Evolutionary conservation across 2,888 invertebrate species (phyloP).

Genomic region (Bedellia somnulentella): DNA sequence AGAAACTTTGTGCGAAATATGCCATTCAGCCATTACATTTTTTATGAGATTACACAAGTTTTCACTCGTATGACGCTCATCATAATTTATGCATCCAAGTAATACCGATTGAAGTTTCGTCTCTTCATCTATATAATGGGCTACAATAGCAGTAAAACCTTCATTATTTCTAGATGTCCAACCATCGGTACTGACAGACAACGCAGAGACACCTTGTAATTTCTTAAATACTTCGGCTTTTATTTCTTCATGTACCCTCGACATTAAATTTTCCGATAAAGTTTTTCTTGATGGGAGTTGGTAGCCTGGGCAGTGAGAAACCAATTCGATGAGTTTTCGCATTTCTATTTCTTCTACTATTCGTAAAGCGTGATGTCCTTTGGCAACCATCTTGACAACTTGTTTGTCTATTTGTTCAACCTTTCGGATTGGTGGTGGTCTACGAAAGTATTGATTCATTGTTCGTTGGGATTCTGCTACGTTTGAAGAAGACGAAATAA

Average conservation of each 20-base stretch:
- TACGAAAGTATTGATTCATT: constrained; percentile 1
- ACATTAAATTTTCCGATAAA: constrained; percentile 1
- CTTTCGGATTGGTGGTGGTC: constrained; percentile 2
- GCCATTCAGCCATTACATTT: constrained; percentile 6
- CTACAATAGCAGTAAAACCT: background rate
- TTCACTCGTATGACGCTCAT: background rate
- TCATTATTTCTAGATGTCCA: background rate
- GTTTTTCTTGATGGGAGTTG: constrained; percentile 3
- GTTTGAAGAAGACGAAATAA: background rate
- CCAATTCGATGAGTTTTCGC: constrained; percentile 2
- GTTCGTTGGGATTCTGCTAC: constrained; percentile 1
- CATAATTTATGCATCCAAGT: background rate
- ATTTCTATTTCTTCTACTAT: constrained; percentile 4
- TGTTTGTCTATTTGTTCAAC: constrained; percentile 3
- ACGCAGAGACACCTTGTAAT: background rate
- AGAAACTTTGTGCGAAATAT: constrained; percentile 4
- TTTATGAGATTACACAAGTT: constrained; percentile 2
- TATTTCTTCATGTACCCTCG: background rate
- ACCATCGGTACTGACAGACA: background rate
- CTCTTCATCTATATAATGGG: background rate
- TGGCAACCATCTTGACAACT: constrained; percentile 4
- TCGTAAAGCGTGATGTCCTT: constrained; percentile 4
- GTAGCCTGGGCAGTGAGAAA: constrained; percentile 2
- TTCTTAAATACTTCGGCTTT: constrained; percentile 15
- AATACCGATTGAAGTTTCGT: background rate